Evolutionary conservation across 2,888 invertebrate genomes (phyloP), one percentile per base, ranked within the genome.

Genomic region (Epinotia brunnichana): DNA sequence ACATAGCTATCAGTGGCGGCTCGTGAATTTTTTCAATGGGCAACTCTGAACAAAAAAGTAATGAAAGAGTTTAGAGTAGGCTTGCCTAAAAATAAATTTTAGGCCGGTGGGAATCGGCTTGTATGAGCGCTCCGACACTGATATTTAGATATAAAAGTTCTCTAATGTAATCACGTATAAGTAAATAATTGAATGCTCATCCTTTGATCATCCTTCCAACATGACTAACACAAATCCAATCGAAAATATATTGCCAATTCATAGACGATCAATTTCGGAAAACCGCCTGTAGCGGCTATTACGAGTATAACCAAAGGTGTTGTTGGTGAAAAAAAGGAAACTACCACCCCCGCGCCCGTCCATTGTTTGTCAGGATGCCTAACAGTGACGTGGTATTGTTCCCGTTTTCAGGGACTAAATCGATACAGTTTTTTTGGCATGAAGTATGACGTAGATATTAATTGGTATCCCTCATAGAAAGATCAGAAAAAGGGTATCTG

Each of bases 401-500:
- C 75, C 81, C 80, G 78, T 83, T 82, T n/a, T 80, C 75, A 71
- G 72, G 78, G 78, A 75, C 76, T 77, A 79, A 81, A 84, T 83
- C 80, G 81, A 83, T 84, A 63, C 11, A 80, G 70, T 75, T 78
- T 83, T 78, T 83, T 80, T 78, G 77, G 70, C 76, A 77, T 77
- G 78, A 83, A 81, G 79, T 84, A 81, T 85, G 85, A 83, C 83
- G 80, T 85, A 51, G 56, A 68, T 71, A 84, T 86, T 87, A 87
- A 89, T 89, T 87, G 88, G 83, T 87, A 86, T 86, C 83, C 81
- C 83, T 83, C 81, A 87, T 86, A 88, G 87, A 84, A 80, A 76
- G 75, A 74, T 76, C 76, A 80, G 82, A 86, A 86, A 87, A 87
- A 86, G 82, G 72, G 73, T 24, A 76, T 76, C 73, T 13, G 77